Conservation (phyloP, 2,113 vertebrate genomes). For the Podiceps cristatus region DNA sequence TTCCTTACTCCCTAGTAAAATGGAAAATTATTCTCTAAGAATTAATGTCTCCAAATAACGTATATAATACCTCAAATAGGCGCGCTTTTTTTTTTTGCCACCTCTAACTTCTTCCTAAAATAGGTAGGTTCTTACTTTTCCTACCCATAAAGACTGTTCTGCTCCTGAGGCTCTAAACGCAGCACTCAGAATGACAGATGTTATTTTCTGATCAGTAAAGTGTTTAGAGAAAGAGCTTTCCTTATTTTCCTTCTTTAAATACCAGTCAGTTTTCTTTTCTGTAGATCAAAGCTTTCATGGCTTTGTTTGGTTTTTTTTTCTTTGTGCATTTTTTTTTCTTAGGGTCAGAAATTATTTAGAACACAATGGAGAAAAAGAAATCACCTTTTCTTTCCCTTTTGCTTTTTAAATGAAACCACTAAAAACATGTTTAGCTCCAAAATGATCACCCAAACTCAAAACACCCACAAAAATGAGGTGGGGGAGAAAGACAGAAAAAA, state of each 20-base stretch:
- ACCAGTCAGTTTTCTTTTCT: constrained; percentile 12
- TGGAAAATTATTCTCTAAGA: neutral
- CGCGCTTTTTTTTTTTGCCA: neutral
- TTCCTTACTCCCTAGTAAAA: neutral
- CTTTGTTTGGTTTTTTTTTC: neutral
- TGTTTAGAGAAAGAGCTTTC: constrained; percentile 9
- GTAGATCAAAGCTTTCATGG: constrained; percentile 17
- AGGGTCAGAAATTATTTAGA: constrained; percentile 37
- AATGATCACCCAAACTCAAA: neutral
- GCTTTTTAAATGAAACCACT: neutral
- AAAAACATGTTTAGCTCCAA: neutral
- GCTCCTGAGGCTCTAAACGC: neutral
- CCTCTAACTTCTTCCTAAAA: neutral
- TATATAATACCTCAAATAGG: neutral
- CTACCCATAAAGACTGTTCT: neutral
- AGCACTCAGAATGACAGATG: neutral
- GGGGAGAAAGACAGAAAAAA: neutral
- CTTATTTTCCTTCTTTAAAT: constrained; percentile 25
- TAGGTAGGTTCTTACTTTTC: neutral
- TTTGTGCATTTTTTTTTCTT: constrained; percentile 11
- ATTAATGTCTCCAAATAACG: neutral
- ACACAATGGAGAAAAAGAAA: neutral
- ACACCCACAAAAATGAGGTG: neutral
- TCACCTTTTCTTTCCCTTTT: neutral
- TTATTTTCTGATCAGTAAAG: constrained; percentile 30